Conservation (phyloP, 2,888 invertebrate genomes). For the Hemistola chrysoprasaria region DNA sequence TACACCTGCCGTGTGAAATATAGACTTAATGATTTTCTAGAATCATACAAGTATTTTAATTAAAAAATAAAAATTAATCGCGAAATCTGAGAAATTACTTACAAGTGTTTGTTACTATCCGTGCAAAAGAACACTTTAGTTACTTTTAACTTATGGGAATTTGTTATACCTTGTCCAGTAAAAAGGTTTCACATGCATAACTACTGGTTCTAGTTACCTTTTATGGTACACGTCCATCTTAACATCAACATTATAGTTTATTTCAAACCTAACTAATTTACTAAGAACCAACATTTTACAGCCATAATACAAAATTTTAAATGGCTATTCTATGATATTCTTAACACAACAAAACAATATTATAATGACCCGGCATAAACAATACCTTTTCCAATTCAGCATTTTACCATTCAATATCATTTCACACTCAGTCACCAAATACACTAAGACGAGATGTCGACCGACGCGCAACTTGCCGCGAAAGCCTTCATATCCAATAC, state of each 20-base stretch:
- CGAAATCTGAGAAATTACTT: too few relatives aligned
- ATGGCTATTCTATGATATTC: constrained; percentile 8
- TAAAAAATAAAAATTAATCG: too few relatives aligned
- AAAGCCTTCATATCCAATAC: constrained; percentile 79
- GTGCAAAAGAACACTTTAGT: too few relatives aligned
- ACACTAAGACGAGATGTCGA: constrained; percentile 45
- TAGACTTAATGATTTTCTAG: constrained; percentile 6
- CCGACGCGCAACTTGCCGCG: constrained; percentile 44
- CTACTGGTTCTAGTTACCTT: too few relatives aligned
- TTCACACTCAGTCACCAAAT: constrained; percentile 27
- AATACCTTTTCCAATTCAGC: constrained; percentile 42
- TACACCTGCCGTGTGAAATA: constrained; percentile 1
- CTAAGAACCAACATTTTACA: not conserved
- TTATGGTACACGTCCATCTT: too few relatives aligned
- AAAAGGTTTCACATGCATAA: too few relatives aligned
- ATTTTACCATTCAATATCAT: constrained; percentile 27
- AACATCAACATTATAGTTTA: too few relatives aligned
- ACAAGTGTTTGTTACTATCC: too few relatives aligned
- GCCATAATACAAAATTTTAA: not conserved
- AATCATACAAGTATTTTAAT: too few relatives aligned
- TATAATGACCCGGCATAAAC: constrained; percentile 35
- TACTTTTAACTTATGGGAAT: too few relatives aligned
- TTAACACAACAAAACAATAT: constrained; percentile 30
- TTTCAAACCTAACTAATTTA: too few relatives aligned
- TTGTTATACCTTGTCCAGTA: too few relatives aligned